phyloP scores from a whole-genome alignment of 2,888 invertebrate genomes.

The Dynastes maya region DNA sequence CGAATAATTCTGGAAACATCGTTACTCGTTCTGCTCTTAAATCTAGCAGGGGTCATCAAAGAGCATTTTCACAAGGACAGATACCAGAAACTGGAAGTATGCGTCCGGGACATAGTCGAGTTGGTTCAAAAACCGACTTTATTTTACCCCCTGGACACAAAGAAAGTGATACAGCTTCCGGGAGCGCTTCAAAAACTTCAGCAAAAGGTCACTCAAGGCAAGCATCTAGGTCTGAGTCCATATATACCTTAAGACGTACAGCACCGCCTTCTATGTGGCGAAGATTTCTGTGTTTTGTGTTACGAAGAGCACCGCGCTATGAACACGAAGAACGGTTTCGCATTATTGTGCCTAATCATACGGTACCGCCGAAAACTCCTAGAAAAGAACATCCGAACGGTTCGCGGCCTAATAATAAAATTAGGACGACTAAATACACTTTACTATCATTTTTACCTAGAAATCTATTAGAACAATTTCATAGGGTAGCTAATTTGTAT shows the following conservation, averaged over 20 bases:
- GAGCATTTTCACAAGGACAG: constrained; percentile 91
- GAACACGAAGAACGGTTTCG: constrained; percentile 77
- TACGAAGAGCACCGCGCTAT: constrained; percentile 76
- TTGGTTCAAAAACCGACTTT: constrained; percentile 91
- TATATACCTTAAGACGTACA: constrained; percentile 87
- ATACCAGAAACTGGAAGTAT: constrained; percentile 76
- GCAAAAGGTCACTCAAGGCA: constrained; percentile 86
- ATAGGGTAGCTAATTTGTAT: constrained; percentile 97
- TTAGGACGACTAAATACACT: constrained; percentile 96
- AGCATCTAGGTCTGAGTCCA: constrained; percentile 90
- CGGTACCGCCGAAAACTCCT: constrained; percentile 86
- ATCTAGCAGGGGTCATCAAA: constrained; percentile 82
- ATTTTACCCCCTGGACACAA: constrained; percentile 91
- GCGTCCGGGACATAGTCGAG: constrained; percentile 82
- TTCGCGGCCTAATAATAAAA: constrained; percentile 86
- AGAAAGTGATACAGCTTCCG: constrained; percentile 71
- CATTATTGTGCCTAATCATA: constrained; percentile 88
- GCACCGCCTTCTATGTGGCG: constrained; percentile 83
- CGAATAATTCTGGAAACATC: constrained; percentile 68
- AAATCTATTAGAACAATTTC: constrained; percentile 97
- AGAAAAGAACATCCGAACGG: constrained; percentile 88
- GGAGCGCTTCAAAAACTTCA: constrained; percentile 69
- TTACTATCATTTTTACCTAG: constrained; percentile 94
- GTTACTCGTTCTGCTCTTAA: constrained; percentile 80
- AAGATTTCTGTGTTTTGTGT: constrained; percentile 76